These are phyloP conservation scores for Excalfactoria chinensis DNA, from an alignment of 2,113 vertebrate genomes.

Conservation along the genomic window DNA sequence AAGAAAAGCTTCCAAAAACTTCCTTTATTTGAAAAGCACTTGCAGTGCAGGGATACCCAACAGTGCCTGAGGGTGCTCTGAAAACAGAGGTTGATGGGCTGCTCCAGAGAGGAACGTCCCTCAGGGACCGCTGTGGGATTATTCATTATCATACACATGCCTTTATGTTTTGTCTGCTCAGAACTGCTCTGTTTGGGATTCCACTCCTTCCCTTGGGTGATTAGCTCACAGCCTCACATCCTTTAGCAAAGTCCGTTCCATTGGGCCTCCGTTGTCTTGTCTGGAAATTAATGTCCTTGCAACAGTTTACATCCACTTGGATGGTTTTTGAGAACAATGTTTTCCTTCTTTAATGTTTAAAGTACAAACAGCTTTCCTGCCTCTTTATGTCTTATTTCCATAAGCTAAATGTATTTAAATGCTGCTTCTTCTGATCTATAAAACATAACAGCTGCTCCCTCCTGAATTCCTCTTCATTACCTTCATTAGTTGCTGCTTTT, in stretches of 20 bases:
- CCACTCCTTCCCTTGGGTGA: conserved; percentile 43
- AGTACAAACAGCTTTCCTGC: conserved; percentile 21
- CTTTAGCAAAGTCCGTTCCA: conserved; percentile 17
- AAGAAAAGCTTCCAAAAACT: conserved; percentile 19
- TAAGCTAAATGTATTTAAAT: neutral
- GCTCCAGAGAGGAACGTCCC: neutral
- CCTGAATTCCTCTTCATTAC: conserved; percentile 5
- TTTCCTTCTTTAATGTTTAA: neutral
- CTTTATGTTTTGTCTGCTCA: neutral
- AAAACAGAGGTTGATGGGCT: neutral
- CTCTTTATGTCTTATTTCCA: neutral
- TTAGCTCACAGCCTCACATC: conserved; percentile 59
- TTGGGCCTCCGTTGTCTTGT: conserved; percentile 17
- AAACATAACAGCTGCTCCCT: neutral
- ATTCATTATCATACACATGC: neutral
- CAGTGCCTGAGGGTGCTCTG: neutral
- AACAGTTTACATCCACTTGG: neutral
- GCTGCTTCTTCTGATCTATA: neutral
- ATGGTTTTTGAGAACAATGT: conserved; percentile 29
- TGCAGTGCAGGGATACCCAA: neutral
- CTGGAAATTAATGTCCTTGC: conserved; percentile 53
- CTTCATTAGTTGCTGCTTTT: neutral
- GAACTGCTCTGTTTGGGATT: conserved; percentile 6
- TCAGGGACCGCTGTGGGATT: neutral
- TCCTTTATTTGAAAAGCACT: neutral